These are phyloP conservation scores for Neodiprion virginianus DNA, from an alignment of 1,140 invertebrate species.

Conservation along the genomic window DNA sequence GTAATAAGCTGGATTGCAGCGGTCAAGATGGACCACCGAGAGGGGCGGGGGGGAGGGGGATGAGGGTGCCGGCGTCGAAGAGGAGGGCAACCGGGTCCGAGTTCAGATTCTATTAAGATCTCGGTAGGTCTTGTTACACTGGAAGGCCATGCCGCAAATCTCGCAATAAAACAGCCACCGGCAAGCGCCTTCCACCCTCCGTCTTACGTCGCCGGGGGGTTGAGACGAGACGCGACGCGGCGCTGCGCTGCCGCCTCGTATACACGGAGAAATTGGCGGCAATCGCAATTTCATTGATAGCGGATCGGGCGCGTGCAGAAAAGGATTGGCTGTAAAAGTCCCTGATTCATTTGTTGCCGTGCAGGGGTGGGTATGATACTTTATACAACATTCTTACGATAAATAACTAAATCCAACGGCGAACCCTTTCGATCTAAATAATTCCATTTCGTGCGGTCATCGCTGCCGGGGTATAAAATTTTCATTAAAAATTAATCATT, in stretches of 20 bases:
- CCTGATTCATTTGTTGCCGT: too few species aligned
- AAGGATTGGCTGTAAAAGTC: not conserved
- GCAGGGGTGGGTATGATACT: too few species aligned
- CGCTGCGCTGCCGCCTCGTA: not conserved
- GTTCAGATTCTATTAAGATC: conserved; percentile 63
- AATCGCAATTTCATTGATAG: conserved; percentile 2
- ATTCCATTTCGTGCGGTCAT: too few species aligned
- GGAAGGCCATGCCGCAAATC: conserved; percentile 58
- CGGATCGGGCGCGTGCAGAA: not conserved
- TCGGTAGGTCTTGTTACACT: conserved; percentile 61
- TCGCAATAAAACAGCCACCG: conserved; percentile 61
- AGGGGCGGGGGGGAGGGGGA: conserved; percentile 32
- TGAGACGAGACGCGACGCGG: not conserved
- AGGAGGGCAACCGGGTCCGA: conserved; percentile 27
- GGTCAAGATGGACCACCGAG: conserved; percentile 34
- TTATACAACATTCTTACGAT: too few species aligned
- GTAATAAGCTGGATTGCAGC: conserved; percentile 27
- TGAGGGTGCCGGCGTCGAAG: not conserved
- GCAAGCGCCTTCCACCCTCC: conserved; percentile 32
- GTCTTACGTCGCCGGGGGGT: not conserved
- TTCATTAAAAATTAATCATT: too few species aligned
- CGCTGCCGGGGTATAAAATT: too few species aligned
- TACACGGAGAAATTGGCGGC: not conserved
- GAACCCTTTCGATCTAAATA: too few species aligned
- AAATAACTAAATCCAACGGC: too few species aligned